phyloP scores from a whole-genome alignment of 2,888 invertebrate species.

The Camponotus fellah region DNA sequence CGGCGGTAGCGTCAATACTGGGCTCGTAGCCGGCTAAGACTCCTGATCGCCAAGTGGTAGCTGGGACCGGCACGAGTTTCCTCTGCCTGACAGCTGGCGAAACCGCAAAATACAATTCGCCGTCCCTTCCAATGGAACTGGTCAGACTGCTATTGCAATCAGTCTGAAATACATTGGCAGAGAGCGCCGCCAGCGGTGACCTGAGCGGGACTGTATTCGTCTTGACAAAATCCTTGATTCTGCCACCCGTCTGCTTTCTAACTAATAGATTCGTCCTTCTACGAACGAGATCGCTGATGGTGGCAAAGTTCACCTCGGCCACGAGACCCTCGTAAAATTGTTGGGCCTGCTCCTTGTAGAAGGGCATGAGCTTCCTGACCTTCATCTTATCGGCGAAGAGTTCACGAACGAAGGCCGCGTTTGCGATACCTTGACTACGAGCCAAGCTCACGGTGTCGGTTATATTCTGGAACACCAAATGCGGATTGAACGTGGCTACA shows the following conservation, averaged over 20 bases:
- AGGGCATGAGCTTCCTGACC: conserved; percentile 92
- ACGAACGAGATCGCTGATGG: conserved; percentile 94
- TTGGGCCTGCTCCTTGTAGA: conserved; percentile 95
- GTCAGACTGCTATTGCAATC: conserved; percentile 93
- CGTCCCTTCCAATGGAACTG: conserved; percentile 92
- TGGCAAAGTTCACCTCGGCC: conserved; percentile 94
- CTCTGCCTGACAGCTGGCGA: conserved; percentile 91
- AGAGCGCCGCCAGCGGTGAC: conserved; percentile 93
- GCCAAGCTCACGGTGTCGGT: conserved; percentile 92
- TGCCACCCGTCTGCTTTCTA: conserved; percentile 92
- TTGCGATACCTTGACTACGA: conserved; percentile 91
- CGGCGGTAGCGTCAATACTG: conserved; percentile 93
- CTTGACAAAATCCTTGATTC: conserved; percentile 92
- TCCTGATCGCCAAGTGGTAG: conserved; percentile 92
- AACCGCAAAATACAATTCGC: conserved; percentile 95
- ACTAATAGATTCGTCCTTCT: conserved; percentile 93
- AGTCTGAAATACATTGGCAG: conserved; percentile 94
- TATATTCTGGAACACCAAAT: conserved; percentile 94
- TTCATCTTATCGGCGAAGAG: conserved; percentile 94
- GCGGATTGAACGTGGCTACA: conserved; percentile 96
- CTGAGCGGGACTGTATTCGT: conserved; percentile 91
- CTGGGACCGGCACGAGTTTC: conserved; percentile 94
- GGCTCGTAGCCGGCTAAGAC: conserved; percentile 95
- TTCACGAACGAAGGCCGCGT: conserved; percentile 93
- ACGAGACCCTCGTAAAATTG: conserved; percentile 96